Conservation (phyloP, 2,888 invertebrate genomes). For the Leptinotarsa rubiginosa region DNA sequence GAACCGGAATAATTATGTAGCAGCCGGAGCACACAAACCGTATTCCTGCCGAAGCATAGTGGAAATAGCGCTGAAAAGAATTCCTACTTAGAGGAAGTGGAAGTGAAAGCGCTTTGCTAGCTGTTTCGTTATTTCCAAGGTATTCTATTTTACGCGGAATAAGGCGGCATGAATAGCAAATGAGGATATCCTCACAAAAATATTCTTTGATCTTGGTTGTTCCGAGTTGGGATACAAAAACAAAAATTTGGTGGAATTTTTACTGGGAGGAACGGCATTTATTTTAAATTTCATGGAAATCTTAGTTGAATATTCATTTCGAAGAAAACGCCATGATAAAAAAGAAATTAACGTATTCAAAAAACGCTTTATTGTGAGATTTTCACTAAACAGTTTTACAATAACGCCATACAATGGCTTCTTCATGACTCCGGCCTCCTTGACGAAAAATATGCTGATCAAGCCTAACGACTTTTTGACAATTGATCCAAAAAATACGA, state of each 20-base stretch:
- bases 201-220: slow-evolving; percentile 5
- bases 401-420: too few species aligned
- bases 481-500: too few species aligned
- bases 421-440: too few species aligned
- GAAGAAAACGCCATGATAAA: too few species aligned
- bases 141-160: background rate
- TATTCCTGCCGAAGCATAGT: background rate
- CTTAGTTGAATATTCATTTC: too few species aligned
- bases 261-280: too few species aligned
- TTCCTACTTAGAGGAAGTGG: background rate
- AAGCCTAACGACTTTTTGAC: too few species aligned
- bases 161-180: background rate
- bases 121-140: background rate
- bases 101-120: background rate
- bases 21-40: background rate
- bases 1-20: slow-evolving; percentile 10
- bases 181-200: background rate
- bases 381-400: too few species aligned
- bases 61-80: background rate
- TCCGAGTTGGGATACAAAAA: background rate
- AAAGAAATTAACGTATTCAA: too few species aligned
- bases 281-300: too few species aligned
- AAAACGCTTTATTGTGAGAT: too few species aligned
- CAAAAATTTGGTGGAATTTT: background rate
- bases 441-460: too few species aligned